phyloP scores from a whole-genome alignment of 2,113 vertebrate species.

The Cacatua alba region DNA sequence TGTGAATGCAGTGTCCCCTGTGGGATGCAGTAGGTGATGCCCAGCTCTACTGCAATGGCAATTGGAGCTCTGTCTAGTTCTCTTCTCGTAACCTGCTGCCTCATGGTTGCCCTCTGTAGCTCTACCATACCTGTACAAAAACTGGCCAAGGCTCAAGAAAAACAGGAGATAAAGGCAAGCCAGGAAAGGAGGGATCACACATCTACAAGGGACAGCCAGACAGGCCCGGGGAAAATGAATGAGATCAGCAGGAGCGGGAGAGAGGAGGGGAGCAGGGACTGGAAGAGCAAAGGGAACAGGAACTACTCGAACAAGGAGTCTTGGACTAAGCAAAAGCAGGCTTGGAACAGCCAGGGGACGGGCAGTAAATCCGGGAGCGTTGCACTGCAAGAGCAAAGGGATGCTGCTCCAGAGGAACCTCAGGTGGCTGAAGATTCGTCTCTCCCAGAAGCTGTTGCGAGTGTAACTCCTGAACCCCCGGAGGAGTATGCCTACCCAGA shows the following conservation, averaged over 20 bases:
- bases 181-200: slow-evolving; percentile 85
- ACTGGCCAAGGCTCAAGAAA: slow-evolving; percentile 76
- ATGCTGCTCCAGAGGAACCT: slow-evolving; percentile 65
- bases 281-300: slow-evolving; percentile 78
- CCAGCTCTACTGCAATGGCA: slow-evolving; percentile 90
- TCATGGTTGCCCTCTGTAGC: slow-evolving; percentile 85
- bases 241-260: slow-evolving; percentile 80
- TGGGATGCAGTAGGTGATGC: slow-evolving; percentile 90
- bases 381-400: slow-evolving; percentile 77
- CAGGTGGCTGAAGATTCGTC: slow-evolving; percentile 78
- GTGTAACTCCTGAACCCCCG: slow-evolving; percentile 79
- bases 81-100: slow-evolving; percentile 88
- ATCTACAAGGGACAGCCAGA: slow-evolving; percentile 73
- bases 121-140: slow-evolving; percentile 86
- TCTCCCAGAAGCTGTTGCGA: slow-evolving; percentile 76
- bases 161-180: slow-evolving; percentile 73
- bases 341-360: slow-evolving; percentile 73
- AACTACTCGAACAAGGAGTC: slow-evolving; percentile 75
- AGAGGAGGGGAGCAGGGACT: slow-evolving; percentile 76
- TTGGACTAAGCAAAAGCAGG: slow-evolving; percentile 77
- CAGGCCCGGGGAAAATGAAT: slow-evolving; percentile 75
- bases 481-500: slow-evolving; percentile 96
- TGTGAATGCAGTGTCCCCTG: slow-evolving; percentile 87
- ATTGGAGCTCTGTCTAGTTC: slow-evolving; percentile 85
- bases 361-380: slow-evolving; percentile 71